phyloP scores from a whole-genome alignment of 2,113 vertebrate species.

The Bagarius yarrelli region DNA sequence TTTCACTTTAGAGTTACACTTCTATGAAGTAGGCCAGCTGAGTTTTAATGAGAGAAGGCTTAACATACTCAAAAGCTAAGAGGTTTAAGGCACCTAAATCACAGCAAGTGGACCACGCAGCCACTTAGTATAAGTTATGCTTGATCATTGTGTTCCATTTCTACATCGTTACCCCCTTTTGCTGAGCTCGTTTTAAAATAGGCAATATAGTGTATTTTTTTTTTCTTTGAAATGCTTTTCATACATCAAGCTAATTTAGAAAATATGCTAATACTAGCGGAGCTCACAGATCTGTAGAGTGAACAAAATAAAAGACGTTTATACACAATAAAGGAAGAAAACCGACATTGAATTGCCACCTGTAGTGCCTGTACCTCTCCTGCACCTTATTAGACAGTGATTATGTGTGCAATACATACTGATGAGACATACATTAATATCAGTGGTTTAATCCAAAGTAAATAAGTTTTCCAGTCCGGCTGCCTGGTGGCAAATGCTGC shows the following conservation, averaged over 20 bases:
- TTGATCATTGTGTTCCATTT: neutral
- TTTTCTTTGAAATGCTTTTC: neutral
- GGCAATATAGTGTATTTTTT: neutral
- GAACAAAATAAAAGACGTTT: neutral
- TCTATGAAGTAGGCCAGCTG: slow-evolving; percentile 66
- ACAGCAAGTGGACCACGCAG: slow-evolving; percentile 15
- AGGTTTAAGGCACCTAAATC: slow-evolving; percentile 2
- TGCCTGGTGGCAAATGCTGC: neutral
- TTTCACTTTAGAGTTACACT: slow-evolving; percentile 68
- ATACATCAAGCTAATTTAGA: neutral
- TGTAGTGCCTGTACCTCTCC: too few species aligned
- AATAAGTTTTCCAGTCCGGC: neutral
- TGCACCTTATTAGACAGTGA: neutral
- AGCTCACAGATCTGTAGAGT: neutral
- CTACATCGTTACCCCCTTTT: neutral
- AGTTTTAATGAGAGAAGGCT: slow-evolving; percentile 74
- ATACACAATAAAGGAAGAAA: neutral
- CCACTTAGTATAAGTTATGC: slow-evolving; percentile 17
- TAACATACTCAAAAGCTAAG: slow-evolving; percentile 50
- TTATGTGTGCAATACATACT: neutral
- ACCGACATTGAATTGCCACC: neutral
- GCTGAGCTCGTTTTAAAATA: neutral
- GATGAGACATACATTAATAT: neutral
- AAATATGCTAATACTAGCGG: neutral
- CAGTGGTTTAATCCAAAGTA: neutral